Percentiles rank a stretch among this genome's conserved stretches.
Conservation (phyloP, 2,113 vertebrate species). For the Chrysochloris asiatica region DNA sequence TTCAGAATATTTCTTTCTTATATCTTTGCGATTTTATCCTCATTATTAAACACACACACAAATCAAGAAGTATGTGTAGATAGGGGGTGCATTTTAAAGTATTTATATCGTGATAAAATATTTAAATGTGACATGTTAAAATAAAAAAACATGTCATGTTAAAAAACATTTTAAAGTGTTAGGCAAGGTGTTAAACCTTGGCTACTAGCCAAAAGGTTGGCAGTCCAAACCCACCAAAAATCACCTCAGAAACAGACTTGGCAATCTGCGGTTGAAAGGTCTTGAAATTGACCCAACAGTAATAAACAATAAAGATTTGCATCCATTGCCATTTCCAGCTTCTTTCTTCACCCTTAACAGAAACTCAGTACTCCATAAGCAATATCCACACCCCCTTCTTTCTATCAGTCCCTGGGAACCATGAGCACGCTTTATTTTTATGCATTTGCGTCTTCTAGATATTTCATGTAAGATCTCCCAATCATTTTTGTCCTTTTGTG, state of each 20-base stretch:
- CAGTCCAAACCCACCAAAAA: neutral
- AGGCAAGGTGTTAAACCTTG: neutral
- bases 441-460: too few relatives aligned
- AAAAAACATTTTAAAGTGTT: too few relatives aligned
- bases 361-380: neutral
- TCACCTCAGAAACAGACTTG: neutral
- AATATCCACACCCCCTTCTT: neutral
- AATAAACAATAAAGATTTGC: neutral
- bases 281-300: neutral
- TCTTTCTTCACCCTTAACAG: neutral
- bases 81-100: too few relatives aligned
- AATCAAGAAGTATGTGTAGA: too few relatives aligned
- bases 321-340: neutral
- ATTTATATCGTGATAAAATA: too few relatives aligned
- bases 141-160: too few relatives aligned
- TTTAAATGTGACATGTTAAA: too few relatives aligned
- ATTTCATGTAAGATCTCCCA: too few relatives aligned
- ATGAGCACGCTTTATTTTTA: too few relatives aligned
- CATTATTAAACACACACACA: too few relatives aligned
- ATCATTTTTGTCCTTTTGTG: neutral
- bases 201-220: neutral
- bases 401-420: too few relatives aligned
- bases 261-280: neutral
- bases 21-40: neutral
- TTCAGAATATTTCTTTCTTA: accelerated